phyloP scores from a whole-genome alignment of 2,113 vertebrate genomes.

The Oriolus oriolus region DNA sequence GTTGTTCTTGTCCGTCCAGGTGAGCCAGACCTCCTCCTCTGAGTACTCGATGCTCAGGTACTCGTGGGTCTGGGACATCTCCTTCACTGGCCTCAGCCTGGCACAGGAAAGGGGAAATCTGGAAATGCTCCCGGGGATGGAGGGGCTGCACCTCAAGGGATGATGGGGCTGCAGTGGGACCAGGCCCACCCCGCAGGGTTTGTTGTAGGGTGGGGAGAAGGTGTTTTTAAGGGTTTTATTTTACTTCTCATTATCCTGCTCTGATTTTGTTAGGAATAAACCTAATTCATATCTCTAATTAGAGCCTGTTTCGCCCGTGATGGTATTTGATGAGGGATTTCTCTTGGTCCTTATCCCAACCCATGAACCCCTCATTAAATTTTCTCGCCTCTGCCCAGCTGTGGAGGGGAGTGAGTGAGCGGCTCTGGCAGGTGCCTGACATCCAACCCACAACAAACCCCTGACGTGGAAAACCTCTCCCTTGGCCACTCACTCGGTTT shows the following conservation, averaged over 20 bases:
- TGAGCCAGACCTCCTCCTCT: slow-evolving; percentile 95
- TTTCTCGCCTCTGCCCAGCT: background rate
- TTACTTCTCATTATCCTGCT: background rate
- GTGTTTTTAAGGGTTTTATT: background rate
- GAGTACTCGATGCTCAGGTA: slow-evolving; percentile 89
- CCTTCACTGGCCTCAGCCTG: slow-evolving; percentile 87
- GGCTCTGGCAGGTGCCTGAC: background rate
- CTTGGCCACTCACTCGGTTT: slow-evolving; percentile 85
- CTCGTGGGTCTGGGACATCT: slow-evolving; percentile 75
- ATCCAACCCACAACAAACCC: background rate
- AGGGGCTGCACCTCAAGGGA: background rate
- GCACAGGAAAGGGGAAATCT: background rate
- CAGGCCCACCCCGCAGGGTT: background rate
- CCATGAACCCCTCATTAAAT: rapidly evolving
- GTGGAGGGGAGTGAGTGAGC: background rate
- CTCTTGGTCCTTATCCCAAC: background rate
- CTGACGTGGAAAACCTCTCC: rapidly evolving
- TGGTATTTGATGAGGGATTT: background rate
- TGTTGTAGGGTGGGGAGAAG: background rate
- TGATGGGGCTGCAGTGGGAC: rapidly evolving
- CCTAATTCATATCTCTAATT: background rate
- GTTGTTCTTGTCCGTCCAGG: slow-evolving; percentile 88
- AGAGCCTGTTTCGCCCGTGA: rapidly evolving
- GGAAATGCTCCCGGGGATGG: rapidly evolving
- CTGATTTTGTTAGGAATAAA: background rate